Evolutionary conservation across 2,888 invertebrate species (phyloP), one percentile per base, ranked within the genome.

Genomic region (Ormyrus labotus): DNA sequence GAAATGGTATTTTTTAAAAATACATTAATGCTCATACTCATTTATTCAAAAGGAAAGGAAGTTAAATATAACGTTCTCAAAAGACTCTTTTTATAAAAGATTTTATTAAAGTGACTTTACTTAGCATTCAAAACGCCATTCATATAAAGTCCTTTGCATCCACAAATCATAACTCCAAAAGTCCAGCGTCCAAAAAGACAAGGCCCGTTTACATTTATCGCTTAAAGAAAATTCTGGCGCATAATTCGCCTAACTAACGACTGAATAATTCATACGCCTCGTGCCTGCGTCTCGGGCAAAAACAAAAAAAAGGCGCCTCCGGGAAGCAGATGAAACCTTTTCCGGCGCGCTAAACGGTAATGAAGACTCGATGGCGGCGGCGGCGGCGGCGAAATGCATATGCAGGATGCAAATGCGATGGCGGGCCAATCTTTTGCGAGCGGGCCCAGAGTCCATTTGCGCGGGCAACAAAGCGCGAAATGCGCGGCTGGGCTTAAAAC

Each of bases 331-430:
- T 3, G 69, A 19, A 9, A 55, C 63, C 19, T 19, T 19, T 19
- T 19, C 19, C 58, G 58, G 47, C 13, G 51, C 34, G 78, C 60
- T 65, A 71, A 78, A 71, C 71, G 78, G 53, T 78, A 78, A 78
- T 67, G 78, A 72, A 78, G 70, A 34, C 78, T 13, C 70, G 53
- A 74, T 57, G 65, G 19, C 19, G 19, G 19, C 19, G 19, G 19
- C 11, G 8, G 2, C 34, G 45, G 63, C 63, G 4, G 47, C 34
- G n/a, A 34, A 71, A 71, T 78, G 71, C 78, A 78, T 71, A 78
- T 78, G 78, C 71, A 72, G 53, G 58, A 72, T 78, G 71, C 67
- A 78, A 78, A 78, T 78, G 65, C 11, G 19, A 19, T 1, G 19
- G 65, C 58, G 5, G 57, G 61, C 76, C 76, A 76, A 73, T 73